These are phyloP conservation scores for Pygoscelis antarcticus DNA, from an alignment of 2,113 vertebrate genomes.

Conservation along the genomic window DNA sequence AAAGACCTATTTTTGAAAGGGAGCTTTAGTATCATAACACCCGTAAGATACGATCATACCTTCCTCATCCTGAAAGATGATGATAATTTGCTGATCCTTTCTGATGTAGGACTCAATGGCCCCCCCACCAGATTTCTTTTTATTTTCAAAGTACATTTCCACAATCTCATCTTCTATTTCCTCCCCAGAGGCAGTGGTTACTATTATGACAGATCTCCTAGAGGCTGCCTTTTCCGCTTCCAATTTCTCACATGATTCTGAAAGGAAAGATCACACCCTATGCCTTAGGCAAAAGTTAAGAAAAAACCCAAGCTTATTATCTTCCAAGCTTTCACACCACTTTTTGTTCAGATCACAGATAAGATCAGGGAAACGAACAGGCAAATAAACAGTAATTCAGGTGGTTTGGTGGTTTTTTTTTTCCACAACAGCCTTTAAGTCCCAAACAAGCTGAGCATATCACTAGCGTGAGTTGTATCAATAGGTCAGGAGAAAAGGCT, in stretches of 20 bases:
- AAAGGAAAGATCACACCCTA: neutral
- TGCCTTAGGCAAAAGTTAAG: neutral
- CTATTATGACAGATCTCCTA: neutral
- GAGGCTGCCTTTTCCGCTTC: neutral
- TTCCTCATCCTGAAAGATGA: conserved; percentile 50
- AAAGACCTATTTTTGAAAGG: neutral
- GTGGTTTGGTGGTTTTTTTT: neutral
- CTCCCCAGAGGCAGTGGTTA: conserved; percentile 12
- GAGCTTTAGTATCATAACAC: neutral
- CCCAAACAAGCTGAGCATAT: neutral
- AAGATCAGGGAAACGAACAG: neutral
- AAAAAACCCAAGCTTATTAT: neutral
- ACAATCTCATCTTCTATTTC: conserved; percentile 40
- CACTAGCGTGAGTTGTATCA: neutral
- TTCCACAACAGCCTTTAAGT: neutral
- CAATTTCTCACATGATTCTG: neutral
- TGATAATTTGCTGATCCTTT: conserved; percentile 7
- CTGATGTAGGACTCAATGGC: neutral
- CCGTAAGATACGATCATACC: neutral
- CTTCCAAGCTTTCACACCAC: neutral
- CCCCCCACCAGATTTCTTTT: conserved; percentile 56
- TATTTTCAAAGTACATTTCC: conserved; percentile 68
- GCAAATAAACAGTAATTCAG: neutral
- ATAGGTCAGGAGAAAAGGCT: neutral
- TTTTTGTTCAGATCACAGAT: neutral